Percentiles rank a stretch among this genome's conserved stretches.
Conservation (phyloP, 2,797 vertebrate species). For the Streptopelia turtur region DNA sequence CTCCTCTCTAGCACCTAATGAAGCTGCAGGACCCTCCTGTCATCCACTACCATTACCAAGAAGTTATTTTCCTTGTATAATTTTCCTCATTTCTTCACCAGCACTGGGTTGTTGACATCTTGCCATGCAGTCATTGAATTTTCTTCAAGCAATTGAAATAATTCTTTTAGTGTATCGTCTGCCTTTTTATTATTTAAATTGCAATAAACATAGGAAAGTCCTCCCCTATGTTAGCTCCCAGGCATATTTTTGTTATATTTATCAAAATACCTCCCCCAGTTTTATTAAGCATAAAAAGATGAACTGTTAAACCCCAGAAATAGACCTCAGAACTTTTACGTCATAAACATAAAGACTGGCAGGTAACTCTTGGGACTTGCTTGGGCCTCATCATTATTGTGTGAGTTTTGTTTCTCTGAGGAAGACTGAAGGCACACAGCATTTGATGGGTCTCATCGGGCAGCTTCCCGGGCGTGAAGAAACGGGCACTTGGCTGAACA, state of each 20-base stretch:
- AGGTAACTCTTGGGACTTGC: neutral
- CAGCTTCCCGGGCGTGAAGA: neutral
- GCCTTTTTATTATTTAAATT: neutral
- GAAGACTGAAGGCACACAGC: neutral
- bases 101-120: neutral
- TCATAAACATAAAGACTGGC: neutral
- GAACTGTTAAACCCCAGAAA: neutral
- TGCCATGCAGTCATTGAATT: neutral
- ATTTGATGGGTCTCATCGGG: neutral
- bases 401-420: neutral
- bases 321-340: neutral
- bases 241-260: neutral
- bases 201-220: neutral
- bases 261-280: neutral
- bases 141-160: neutral
- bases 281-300: neutral
- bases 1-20: neutral
- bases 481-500: neutral
- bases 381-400: neutral
- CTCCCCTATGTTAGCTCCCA: neutral
- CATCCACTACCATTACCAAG: neutral
- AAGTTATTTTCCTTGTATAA: neutral
- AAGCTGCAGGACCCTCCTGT: neutral
- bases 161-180: neutral
- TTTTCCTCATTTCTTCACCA: neutral